These are phyloP conservation scores for Formica exsecta DNA, from an alignment of 1,140 invertebrate genomes.

Conservation along the genomic window DNA sequence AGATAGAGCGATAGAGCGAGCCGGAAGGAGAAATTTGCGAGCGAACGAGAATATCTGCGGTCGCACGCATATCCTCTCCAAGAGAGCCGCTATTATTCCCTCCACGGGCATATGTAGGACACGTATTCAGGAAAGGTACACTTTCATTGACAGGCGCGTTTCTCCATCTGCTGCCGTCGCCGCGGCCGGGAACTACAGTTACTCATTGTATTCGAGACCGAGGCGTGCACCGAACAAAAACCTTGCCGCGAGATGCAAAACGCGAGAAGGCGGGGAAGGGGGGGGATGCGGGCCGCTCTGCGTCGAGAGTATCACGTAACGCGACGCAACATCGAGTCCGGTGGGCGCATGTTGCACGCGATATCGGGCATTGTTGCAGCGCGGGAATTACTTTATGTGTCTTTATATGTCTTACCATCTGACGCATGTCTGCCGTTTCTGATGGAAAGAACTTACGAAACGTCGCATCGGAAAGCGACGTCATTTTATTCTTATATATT, in stretches of 20 bases:
- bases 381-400: slow-evolving; percentile 69
- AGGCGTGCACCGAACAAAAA: slow-evolving; percentile 65
- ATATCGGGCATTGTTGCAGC: slow-evolving; percentile 74
- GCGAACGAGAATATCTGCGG: slow-evolving; percentile 73
- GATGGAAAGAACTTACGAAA: neutral
- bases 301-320: slow-evolving; percentile 54
- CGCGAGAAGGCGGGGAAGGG: neutral
- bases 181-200: slow-evolving; percentile 71
- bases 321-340: slow-evolving; percentile 14
- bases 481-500: neutral
- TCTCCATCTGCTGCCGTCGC: slow-evolving; percentile 83
- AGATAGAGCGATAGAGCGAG: slow-evolving; percentile 34
- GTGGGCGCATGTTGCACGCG: slow-evolving; percentile 69
- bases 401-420: slow-evolving; percentile 72
- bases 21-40: slow-evolving; percentile 70
- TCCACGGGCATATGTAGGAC: slow-evolving; percentile 85
- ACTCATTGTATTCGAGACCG: slow-evolving; percentile 69
- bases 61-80: slow-evolving; percentile 79
- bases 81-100: slow-evolving; percentile 82
- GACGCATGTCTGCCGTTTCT: slow-evolving; percentile 45
- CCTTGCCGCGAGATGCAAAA: slow-evolving; percentile 56
- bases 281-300: slow-evolving; percentile 10
- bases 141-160: slow-evolving; percentile 80
- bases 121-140: slow-evolving; percentile 81
- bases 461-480: neutral